These are phyloP conservation scores for Gryon sp. DNA, from an alignment of 1,140 invertebrate species.

Conservation along the genomic window DNA sequence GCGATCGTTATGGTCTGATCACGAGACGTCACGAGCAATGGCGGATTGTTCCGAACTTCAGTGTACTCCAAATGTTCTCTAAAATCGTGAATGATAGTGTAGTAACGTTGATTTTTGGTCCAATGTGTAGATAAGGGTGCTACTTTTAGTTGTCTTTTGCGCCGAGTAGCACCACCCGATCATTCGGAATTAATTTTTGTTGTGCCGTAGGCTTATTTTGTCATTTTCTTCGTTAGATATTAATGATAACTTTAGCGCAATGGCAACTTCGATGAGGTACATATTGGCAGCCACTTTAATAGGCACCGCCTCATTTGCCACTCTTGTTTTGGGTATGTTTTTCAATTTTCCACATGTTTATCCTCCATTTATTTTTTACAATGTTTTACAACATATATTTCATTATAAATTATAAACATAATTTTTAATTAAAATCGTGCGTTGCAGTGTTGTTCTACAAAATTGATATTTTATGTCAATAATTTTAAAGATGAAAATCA, in stretches of 20 bases:
- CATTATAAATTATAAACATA: no score
- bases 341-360: no score
- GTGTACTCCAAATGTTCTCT: constrained; percentile 46
- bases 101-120: constrained; percentile 19
- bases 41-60: constrained; percentile 29
- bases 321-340: constrained; percentile 80
- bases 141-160: constrained; percentile 30
- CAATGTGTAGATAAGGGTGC: constrained; percentile 48
- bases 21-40: constrained; percentile 55
- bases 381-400: no score
- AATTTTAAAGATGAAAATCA: no score
- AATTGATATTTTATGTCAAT: no score
- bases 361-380: no score
- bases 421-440: no score
- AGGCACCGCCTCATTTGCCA: constrained; percentile 80
- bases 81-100: constrained; percentile 30
- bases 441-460: no score
- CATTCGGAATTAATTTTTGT: constrained; percentile 1
- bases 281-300: constrained; percentile 84
- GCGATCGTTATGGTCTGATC: constrained; percentile 9
- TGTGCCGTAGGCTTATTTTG: background rate
- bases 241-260: constrained; percentile 43
- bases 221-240: constrained; percentile 35
- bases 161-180: constrained; percentile 14
- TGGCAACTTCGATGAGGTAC: constrained; percentile 80